These are phyloP conservation scores for Megamerina dolium DNA, from an alignment of 2,888 invertebrate species.

Conservation along the genomic window DNA sequence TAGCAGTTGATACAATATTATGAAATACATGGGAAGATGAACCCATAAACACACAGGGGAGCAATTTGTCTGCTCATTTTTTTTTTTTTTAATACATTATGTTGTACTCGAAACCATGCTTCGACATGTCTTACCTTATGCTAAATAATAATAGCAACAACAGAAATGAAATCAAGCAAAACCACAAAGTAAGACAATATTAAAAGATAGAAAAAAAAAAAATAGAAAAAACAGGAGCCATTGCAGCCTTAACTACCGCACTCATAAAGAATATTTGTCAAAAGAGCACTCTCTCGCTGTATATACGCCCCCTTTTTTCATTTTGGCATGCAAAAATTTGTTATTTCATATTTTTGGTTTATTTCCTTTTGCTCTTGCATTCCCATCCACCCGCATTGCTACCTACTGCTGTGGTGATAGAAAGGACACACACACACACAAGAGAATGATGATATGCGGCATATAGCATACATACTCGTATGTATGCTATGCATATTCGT, in stretches of 20 bases:
- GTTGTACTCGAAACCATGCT: no score
- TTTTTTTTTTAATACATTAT: no score
- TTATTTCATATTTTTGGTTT: slow-evolving; percentile 9
- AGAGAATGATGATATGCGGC: no score
- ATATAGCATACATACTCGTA: no score
- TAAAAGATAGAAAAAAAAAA: slow-evolving; percentile 12
- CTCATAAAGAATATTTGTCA: no score
- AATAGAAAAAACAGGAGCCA: slow-evolving; percentile 1
- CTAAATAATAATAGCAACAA: slow-evolving; percentile 7
- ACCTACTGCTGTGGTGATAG: no score
- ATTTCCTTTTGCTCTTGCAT: neutral
- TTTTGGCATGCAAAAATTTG: slow-evolving; percentile 22
- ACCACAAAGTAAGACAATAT: slow-evolving; percentile 8
- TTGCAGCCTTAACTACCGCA: no score
- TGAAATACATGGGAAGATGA: slow-evolving; percentile 7
- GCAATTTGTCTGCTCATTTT: slow-evolving; percentile 21
- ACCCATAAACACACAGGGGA: slow-evolving; percentile 21
- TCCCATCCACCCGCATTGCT: neutral
- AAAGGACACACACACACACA: no score
- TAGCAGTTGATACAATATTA: neutral
- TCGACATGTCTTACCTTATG: no score
- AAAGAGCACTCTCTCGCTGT: no score
- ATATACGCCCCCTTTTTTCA: slow-evolving; percentile 7
- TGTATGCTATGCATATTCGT: slow-evolving; percentile 1
- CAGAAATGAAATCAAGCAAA: slow-evolving; percentile 2